Conservation (phyloP, 2,888 invertebrate species). For the Siphlonurus alternatus region DNA sequence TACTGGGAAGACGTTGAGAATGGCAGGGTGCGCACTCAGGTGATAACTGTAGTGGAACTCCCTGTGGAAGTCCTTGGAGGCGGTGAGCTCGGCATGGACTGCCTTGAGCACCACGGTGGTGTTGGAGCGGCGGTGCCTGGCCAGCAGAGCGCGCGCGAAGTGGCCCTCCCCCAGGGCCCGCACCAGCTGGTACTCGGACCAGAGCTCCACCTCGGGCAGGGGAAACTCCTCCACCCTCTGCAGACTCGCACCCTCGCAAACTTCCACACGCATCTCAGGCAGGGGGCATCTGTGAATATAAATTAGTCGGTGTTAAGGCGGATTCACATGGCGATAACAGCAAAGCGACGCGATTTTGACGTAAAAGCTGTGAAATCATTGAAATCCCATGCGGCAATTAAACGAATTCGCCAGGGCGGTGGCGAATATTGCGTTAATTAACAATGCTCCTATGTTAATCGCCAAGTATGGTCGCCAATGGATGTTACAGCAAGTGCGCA, state of each 20-base stretch:
- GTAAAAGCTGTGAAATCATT: too few relatives aligned
- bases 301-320: too few relatives aligned
- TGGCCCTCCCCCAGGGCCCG: constrained; percentile 49
- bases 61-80: constrained; percentile 45
- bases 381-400: too few relatives aligned
- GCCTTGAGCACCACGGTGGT: constrained; percentile 52
- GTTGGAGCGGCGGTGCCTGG: constrained; percentile 35
- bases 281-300: too few relatives aligned
- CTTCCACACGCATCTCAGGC: neutral
- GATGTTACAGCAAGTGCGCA: too few relatives aligned
- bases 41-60: constrained; percentile 65
- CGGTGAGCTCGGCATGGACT: constrained; percentile 39
- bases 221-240: neutral
- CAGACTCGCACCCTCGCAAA: neutral
- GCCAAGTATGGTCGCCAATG: too few relatives aligned
- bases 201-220: neutral
- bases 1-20: constrained; percentile 29
- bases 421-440: too few relatives aligned
- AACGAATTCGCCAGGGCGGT: too few relatives aligned
- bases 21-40: constrained; percentile 57
- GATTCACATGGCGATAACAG: too few relatives aligned
- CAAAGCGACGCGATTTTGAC: too few relatives aligned
- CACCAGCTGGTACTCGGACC: constrained; percentile 40
- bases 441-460: too few relatives aligned
- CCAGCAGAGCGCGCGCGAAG: constrained; percentile 48